These are phyloP conservation scores for Parus major DNA, from an alignment of 2,113 vertebrate genomes.

Conservation along the genomic window DNA sequence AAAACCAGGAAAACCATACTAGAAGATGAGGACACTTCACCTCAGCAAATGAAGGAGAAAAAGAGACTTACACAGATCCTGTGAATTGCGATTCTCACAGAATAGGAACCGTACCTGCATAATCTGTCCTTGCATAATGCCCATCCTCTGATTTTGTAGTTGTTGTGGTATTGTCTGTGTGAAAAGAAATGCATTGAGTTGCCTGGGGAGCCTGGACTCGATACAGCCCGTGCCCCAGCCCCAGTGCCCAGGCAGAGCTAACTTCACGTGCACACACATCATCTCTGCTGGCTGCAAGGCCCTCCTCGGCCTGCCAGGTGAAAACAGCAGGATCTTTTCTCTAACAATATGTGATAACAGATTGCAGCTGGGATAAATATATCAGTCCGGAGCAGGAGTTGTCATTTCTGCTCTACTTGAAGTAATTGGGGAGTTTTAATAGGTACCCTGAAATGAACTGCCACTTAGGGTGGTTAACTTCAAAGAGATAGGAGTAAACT, in stretches of 20 bases:
- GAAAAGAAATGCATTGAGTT: conserved; percentile 38
- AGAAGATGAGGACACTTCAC: neutral
- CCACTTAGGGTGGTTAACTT: neutral
- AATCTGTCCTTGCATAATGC: conserved; percentile 91
- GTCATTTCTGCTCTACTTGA: conserved; percentile 52
- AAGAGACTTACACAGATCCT: neutral
- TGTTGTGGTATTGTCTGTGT: conserved; percentile 86
- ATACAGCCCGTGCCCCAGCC: neutral
- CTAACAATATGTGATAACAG: conserved; percentile 30
- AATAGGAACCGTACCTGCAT: conserved; percentile 80
- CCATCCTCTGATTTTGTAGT: conserved; percentile 91
- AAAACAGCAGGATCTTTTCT: neutral
- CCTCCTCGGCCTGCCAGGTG: neutral
- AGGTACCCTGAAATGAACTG: conserved; percentile 23
- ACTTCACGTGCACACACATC: neutral
- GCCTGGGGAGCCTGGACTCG: neutral
- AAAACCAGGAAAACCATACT: neutral
- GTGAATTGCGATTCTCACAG: neutral
- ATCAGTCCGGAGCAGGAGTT: neutral
- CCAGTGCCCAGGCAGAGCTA: neutral
- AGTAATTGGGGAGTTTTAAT: conserved; percentile 41
- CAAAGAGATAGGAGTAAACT: neutral
- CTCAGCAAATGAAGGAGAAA: neutral
- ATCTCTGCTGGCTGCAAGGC: neutral
- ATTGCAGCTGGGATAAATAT: conserved; percentile 40